Base-by-base conservation (phyloP, 2,888 invertebrate species). In the Ormyrus thymus region DNA sequence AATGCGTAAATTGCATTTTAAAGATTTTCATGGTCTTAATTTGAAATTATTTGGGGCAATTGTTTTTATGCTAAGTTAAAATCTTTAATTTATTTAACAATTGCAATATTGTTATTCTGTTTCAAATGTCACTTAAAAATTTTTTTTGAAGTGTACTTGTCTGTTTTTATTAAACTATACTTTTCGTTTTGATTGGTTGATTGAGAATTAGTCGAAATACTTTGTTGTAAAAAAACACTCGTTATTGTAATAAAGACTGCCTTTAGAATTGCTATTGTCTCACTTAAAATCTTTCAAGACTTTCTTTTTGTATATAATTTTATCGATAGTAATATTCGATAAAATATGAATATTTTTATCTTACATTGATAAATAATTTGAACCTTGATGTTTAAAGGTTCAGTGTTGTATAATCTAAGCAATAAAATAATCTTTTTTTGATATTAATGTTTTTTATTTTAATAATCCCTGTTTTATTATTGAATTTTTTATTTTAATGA, bases 371-470 rank as follows among this genome's bases (percentile, higher is more conserved):
- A 56, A 50, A 9, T 71, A 29, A 29, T 29, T 29, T 29, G 29
- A 29, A 29, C 3, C 29, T 29, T 29, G 29, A 3, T 29, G 29
- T 29, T 29, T 29, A 71, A 71, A 58, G 3, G 11, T 65, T 65
- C 51, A 43, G 46, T 62, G 29, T 48, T 77, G 53, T 73, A 66
- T 43, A 62, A 10, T 55, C 1, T 68, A 45, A 59, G 43, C 6
- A 11, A 65, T 43, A 51, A 56, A 68, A 71, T 56, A 76, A 64
- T 65, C 5, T 45, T 65, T 65, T 58, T 76, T 51, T 15, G 43
- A 64, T 76, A 29, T 29, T 1, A 29, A 29, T 29, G 1, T 29
- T 70, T n/a, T 74, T 46, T 46, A 48, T 62, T 9, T 13, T 13
- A 29, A 59, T 61, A 71, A 59, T n/a, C n/a, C n/a, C n/a, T n/a